Base-by-base conservation (phyloP, 2,888 invertebrate genomes). In the Hymenopus coronatus region DNA sequence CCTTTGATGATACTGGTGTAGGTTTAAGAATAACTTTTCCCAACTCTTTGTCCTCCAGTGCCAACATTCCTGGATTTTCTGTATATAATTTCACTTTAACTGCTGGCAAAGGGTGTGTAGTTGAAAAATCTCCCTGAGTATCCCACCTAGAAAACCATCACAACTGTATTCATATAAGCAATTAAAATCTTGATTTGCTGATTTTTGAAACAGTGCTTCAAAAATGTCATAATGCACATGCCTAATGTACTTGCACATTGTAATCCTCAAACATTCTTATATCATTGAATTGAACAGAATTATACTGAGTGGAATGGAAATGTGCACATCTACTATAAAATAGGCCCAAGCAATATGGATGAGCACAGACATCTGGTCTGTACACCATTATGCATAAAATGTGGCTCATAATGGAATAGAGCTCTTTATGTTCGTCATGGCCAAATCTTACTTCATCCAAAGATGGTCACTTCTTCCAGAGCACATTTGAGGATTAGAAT, bases 111-210 rank as follows among this genome's bases (percentile, higher is more conserved):
- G 99, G 98, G 93, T 99, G 98, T 90, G 98, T 98, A 88, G 99
- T 99, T 91, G 98, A 98, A 94, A 99, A 99, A 94, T 99, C 99
- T 88, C 99, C 99, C 95, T 99, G 99, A 0, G 99, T 99, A 93
- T 99, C 99, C 99, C 99, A 99, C 96, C 98, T 98, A 90, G 40
- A 92, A 91, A 89, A 84, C n/a, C 87, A 83, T 28, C 15, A 86
- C 25, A 33, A 14, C 14, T 33, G 1, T 27, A 82, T 40, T 40
- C 40, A 40, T 12, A 40, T 40, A 40, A 40, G 40, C 40, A 40
- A 40, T 83, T 83, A 20, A 20, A 83, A 28, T 9, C 9, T 15
- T 83, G 8, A 83, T 85, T 85, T 15, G n/a, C 30, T 28, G n/a
- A 20, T 85, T 25, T 4, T 8, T 28, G 20, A 27, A 54, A 89